Conservation (phyloP, 2,113 vertebrate genomes). For the Campylorhamphus procurvoides region DNA sequence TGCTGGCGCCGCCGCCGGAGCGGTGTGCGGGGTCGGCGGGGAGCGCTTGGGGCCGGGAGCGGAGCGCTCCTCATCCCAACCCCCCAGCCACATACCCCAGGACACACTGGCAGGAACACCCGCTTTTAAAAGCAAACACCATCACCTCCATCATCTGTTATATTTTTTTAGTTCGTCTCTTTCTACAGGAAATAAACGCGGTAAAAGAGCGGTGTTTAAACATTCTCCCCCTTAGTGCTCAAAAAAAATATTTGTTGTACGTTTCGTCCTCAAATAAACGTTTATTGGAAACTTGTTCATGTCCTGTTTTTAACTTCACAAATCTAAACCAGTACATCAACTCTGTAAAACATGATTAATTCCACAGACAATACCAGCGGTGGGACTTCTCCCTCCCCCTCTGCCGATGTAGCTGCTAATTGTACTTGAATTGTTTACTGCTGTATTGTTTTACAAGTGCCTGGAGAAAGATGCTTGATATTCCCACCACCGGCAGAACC, state of each 20-base stretch:
- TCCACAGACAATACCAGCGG: constrained; percentile 69
- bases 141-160: background rate
- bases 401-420: constrained; percentile 71
- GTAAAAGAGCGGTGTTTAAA: background rate
- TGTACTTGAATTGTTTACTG: constrained; percentile 77
- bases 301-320: constrained; percentile 53
- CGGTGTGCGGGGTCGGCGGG: background rate
- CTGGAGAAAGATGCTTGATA: constrained; percentile 67
- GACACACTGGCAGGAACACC: background rate
- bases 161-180: background rate
- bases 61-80: background rate
- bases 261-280: background rate
- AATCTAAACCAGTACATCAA: constrained; percentile 59
- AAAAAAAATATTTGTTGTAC: background rate
- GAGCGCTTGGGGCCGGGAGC: background rate
- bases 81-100: background rate
- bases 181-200: background rate
- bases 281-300: constrained; percentile 29
- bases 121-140: background rate
- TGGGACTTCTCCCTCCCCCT: constrained; percentile 69
- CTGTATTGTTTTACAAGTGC: constrained; percentile 73
- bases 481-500: constrained; percentile 50
- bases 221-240: no score
- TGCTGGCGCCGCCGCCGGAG: background rate
- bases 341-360: constrained; percentile 73